These are phyloP conservation scores for Serranus cabrilla DNA, from an alignment of 2,797 vertebrate species.

Conservation along the genomic window DNA sequence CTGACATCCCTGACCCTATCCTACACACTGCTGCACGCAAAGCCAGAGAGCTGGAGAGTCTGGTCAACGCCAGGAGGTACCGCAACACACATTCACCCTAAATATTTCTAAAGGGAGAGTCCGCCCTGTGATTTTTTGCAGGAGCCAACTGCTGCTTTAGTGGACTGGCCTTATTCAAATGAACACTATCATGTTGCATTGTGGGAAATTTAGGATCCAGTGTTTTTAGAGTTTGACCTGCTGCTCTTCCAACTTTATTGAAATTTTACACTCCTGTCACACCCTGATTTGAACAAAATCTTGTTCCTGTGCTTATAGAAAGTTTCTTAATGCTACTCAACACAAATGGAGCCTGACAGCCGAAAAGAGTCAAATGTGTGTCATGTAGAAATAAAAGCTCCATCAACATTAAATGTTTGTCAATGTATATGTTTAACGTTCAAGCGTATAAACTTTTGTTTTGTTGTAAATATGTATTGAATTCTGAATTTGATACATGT, in stretches of 20 bases:
- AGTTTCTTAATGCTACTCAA: background rate
- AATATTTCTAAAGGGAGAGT: background rate
- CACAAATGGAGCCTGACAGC: background rate
- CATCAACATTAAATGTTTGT: constrained; percentile 13
- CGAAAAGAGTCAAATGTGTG: constrained; percentile 16
- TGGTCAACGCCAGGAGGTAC: constrained; percentile 91
- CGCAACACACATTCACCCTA: background rate
- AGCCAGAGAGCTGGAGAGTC: constrained; percentile 91
- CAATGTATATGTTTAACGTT: too few relatives aligned
- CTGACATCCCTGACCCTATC: constrained; percentile 90
- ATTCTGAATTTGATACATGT: too few relatives aligned
- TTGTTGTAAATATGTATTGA: too few relatives aligned
- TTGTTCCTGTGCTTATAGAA: background rate
- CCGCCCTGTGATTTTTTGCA: too few relatives aligned
- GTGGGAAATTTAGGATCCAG: background rate
- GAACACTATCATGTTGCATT: background rate
- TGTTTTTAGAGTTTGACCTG: background rate
- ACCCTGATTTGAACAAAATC: background rate
- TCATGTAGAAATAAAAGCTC: constrained; percentile 29
- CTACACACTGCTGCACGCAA: constrained; percentile 91
- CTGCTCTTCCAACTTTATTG: background rate
- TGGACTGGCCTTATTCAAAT: background rate
- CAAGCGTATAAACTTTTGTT: too few relatives aligned
- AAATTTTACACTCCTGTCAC: background rate
- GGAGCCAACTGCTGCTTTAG: too few relatives aligned